Evolutionary conservation across 1,140 invertebrate genomes (phyloP), one percentile per base, ranked within the genome.

Genomic region (Caenorhabditis brenneri): DNA sequence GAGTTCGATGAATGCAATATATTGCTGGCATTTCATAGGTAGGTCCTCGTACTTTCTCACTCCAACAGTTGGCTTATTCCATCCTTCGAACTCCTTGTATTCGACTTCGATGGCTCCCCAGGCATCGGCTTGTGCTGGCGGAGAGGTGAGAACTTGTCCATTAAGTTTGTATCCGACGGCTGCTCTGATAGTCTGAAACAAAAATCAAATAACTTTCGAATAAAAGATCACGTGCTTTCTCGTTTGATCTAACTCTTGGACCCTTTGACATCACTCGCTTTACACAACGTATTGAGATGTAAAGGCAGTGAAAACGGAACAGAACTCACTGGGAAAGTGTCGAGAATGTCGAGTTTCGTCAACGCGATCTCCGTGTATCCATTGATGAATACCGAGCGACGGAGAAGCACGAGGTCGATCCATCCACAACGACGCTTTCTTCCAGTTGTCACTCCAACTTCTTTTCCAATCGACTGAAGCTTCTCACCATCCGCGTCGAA

Each of bases 311-410:
- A 24, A 39, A 53, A 79, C 22, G 12, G 16, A 39, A n/a, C n/a
- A n/a, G n/a, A n/a, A 80, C 79, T 55, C 48, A 80, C 95, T 36
- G 94, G 92, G 88, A 99, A 93, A 2, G 93, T 94, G 92, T 99
- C 97, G 84, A 99, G 92, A 87, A 99, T 97, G 91, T 99, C 98
- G 80, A 99, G 91, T 92, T 99, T 99, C 0, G 97, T 99, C 49
- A 99, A 89, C 89, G 96, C 97, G 89, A 95, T 90, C 27, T 91
- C 93, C 46, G 93, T 93, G 88, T 95, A 99, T 83, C 97, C 97
- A 92, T 99, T 99, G 83, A 99, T 95, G 93, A 97, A 94, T 46
- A 94, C 93, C 0, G 97, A 96, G 90, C 97, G 97, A 87, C 94
- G 93, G 0, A 99, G 93, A 65, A 99, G 92, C 46, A 95, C 94